Conservation (phyloP, 1,140 invertebrate species). For the Megalonaias nervosa region DNA sequence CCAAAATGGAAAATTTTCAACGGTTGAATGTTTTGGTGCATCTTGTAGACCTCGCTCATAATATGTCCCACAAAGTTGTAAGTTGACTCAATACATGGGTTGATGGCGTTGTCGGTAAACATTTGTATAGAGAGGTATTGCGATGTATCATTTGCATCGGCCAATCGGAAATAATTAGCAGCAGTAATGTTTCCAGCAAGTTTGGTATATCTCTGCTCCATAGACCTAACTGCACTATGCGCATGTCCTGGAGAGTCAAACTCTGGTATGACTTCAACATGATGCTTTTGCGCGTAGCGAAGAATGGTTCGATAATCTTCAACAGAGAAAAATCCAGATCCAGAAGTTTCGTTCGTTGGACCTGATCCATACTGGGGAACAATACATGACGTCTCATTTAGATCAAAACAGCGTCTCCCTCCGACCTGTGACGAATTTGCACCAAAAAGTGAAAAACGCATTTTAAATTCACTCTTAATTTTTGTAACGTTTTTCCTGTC, state of each 20-base stretch:
- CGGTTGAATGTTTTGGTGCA: constrained; percentile 53
- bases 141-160: constrained; percentile 45
- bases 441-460: background rate
- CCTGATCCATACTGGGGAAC: constrained; percentile 63
- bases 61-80: constrained; percentile 41
- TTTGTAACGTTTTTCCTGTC: too few species aligned
- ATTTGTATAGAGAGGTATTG: constrained; percentile 45
- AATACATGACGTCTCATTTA: constrained; percentile 49
- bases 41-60: constrained; percentile 35
- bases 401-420: constrained; percentile 57
- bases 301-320: constrained; percentile 46
- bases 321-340: constrained; percentile 49
- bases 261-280: constrained; percentile 54
- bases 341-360: constrained; percentile 44
- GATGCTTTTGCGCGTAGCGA: constrained; percentile 31
- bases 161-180: constrained; percentile 35
- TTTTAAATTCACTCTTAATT: too few species aligned
- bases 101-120: constrained; percentile 50
- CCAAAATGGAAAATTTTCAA: constrained; percentile 64
- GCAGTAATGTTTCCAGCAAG: constrained; percentile 4
- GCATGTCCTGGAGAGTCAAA: constrained; percentile 57
- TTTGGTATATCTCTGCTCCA: constrained; percentile 38
- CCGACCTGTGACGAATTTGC: constrained; percentile 50
- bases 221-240: constrained; percentile 46
- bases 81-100: constrained; percentile 46